Evolutionary conservation across 2,888 invertebrate genomes (phyloP).

Genomic region (Dryobotodes eremita): DNA sequence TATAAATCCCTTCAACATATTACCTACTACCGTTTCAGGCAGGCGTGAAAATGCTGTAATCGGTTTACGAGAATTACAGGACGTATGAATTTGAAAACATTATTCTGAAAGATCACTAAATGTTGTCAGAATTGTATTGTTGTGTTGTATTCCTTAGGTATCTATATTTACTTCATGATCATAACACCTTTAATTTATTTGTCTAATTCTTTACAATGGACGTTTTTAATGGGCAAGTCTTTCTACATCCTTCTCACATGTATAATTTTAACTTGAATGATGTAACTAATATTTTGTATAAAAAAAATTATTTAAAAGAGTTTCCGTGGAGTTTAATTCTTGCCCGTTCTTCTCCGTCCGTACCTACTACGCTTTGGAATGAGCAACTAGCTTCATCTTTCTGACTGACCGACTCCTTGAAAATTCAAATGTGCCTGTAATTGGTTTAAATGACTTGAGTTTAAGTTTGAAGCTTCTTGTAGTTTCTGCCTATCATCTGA

Average conservation of each 20-base stretch:
- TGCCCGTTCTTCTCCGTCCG: no score
- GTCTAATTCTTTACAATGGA: not conserved
- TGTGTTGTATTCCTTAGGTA: not conserved
- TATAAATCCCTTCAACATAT: conserved; percentile 17
- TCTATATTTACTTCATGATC: not conserved
- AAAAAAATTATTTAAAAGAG: no score
- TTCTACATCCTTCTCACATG: no score
- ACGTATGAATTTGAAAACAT: not conserved
- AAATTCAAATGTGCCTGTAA: no score
- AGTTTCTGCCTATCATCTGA: not conserved
- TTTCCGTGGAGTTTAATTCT: no score
- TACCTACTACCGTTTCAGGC: not conserved
- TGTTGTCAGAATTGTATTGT: not conserved
- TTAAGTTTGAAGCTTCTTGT: not conserved
- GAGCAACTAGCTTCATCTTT: no score
- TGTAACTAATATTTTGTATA: no score
- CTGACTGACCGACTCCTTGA: no score
- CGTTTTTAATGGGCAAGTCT: no score
- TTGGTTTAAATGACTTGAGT: no score
- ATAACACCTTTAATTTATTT: not conserved
- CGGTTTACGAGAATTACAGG: conserved; percentile 5
- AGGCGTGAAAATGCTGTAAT: conserved; percentile 1
- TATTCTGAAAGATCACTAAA: not conserved
- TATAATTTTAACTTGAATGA: no score
- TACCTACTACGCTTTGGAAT: no score